A percentile compares a stretch with the other conserved stretches of the same genome.
Conservation (phyloP, 2,797 vertebrate genomes). For the Mustela erminea region DNA sequence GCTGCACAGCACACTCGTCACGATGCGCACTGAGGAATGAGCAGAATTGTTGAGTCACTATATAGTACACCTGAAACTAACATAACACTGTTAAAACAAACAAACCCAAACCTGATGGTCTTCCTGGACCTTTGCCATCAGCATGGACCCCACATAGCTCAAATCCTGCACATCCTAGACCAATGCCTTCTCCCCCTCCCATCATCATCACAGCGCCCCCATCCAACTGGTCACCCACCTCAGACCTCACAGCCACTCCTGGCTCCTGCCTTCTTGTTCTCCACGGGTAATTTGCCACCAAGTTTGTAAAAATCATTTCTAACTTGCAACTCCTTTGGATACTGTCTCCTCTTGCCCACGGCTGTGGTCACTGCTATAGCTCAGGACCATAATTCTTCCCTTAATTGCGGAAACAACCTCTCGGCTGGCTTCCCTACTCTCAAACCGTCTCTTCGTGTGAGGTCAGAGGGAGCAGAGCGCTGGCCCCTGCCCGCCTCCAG, state of each 20-base stretch:
- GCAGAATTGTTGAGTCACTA: neutral
- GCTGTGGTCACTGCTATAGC: neutral
- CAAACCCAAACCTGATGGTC: neutral
- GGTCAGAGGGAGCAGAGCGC: neutral
- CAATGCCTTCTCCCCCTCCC: neutral
- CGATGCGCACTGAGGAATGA: neutral
- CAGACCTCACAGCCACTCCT: neutral
- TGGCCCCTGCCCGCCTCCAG: neutral
- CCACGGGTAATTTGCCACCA: neutral
- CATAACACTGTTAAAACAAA: neutral
- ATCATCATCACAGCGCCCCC: neutral
- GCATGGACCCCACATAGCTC: rapidly evolving
- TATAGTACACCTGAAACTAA: neutral
- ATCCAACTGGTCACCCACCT: too few relatives aligned
- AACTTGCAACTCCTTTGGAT: neutral
- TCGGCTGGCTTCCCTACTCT: neutral
- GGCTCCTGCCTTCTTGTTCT: neutral
- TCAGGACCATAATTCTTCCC: neutral
- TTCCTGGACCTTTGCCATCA: neutral
- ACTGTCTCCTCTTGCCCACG: neutral
- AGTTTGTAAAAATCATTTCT: neutral
- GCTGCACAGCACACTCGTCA: neutral
- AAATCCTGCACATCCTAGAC: neutral
- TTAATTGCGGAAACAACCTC: neutral
- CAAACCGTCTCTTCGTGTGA: neutral